Evolutionary conservation across 30 jellyfish, hydroid and myxozoan genomes (phyloP).

Genomic region (Pelagia noctiluca): DNA sequence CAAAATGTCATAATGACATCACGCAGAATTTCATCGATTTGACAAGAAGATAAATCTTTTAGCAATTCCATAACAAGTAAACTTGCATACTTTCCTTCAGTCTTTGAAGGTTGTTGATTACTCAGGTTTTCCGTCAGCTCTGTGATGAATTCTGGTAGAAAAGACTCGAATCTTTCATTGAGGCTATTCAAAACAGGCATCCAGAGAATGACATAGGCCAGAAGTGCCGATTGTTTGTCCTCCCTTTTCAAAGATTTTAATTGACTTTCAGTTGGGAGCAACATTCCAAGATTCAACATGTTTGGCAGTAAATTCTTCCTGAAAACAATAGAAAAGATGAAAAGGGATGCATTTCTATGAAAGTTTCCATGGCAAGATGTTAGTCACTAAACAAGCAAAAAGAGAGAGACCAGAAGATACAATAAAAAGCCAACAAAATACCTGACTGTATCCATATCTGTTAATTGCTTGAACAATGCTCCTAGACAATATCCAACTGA

Average conservation of each 20-base stretch:
- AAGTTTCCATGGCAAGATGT: too few species aligned
- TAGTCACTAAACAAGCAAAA: neutral
- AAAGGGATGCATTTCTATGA: neutral
- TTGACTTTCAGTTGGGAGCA: constrained; percentile 36
- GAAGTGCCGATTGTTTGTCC: neutral
- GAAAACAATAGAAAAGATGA: neutral
- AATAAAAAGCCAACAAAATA: neutral
- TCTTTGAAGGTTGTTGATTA: too few species aligned
- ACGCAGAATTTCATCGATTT: too few species aligned
- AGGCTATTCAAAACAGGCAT: constrained; percentile 26
- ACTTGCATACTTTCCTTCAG: too few species aligned
- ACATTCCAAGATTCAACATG: constrained; percentile 13
- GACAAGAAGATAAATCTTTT: too few species aligned
- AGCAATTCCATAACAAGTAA: too few species aligned
- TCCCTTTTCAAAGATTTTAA: neutral
- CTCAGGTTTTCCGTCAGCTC: too few species aligned
- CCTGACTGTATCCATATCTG: neutral
- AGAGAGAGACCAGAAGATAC: neutral
- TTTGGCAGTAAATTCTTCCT: constrained; percentile 17
- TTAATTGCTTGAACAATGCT: neutral
- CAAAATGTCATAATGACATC: too few species aligned
- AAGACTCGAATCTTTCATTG: neutral
- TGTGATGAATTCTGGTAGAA: neutral
- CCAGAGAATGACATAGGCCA: constrained; percentile 23
- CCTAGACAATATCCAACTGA: neutral